A percentile compares a stretch with the other conserved stretches of the same genome.
phyloP scores from a whole-genome alignment of 2,888 invertebrate species.

The Melolontha melolontha region DNA sequence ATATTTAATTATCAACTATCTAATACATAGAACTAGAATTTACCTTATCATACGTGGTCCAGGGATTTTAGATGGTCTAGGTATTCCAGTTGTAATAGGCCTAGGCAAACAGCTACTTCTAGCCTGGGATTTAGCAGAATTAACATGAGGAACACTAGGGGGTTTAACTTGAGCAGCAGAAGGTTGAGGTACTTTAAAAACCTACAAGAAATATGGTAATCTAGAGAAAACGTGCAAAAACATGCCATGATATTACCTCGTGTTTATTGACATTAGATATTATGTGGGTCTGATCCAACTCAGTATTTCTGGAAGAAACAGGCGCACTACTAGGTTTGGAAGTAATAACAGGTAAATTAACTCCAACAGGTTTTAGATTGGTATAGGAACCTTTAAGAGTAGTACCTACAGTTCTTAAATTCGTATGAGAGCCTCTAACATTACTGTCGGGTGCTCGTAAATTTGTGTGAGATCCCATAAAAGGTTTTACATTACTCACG shows the following conservation, averaged over 20 bases:
- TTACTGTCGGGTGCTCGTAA: conserved; percentile 44
- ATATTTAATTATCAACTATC: background rate
- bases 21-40: conserved; percentile 5
- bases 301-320: conserved; percentile 21
- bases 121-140: conserved; percentile 46
- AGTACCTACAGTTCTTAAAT: conserved; percentile 58
- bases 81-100: conserved; percentile 59
- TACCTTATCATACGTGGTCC: conserved; percentile 56
- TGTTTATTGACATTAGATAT: conserved; percentile 26
- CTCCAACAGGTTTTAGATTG: conserved; percentile 58
- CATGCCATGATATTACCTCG: conserved; percentile 30
- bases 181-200: conserved; percentile 40
- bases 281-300: conserved; percentile 45
- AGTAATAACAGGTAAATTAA: conserved; percentile 55
- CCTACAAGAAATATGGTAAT: conserved; percentile 27
- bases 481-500: conserved; percentile 43
- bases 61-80: conserved; percentile 62
- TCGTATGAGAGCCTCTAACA: conserved; percentile 52
- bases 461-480: conserved; percentile 42
- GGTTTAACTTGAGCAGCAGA: conserved; percentile 40
- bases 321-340: conserved; percentile 38
- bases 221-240: conserved; percentile 4
- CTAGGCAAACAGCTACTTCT: conserved; percentile 61
- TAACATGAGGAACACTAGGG: conserved; percentile 38
- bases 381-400: conserved; percentile 61